phyloP scores from a whole-genome alignment of 2,888 invertebrate genomes.

The Protophormia terraenovae region DNA sequence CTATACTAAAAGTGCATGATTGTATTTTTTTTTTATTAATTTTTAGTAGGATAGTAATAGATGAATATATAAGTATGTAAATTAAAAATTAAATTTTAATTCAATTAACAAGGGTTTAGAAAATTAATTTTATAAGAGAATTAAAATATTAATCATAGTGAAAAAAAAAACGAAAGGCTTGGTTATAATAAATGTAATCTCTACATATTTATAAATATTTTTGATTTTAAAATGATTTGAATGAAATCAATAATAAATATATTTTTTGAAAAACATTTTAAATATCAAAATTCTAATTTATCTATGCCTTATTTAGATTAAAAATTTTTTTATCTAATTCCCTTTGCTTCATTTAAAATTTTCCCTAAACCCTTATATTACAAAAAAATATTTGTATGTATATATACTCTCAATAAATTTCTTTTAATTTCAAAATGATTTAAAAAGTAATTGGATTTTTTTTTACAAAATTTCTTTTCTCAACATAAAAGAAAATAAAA shows the following conservation, averaged over 20 bases:
- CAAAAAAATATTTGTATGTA: too few species aligned
- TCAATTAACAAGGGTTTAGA: background rate
- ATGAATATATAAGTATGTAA: background rate
- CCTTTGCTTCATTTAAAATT: background rate
- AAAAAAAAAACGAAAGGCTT: too few species aligned
- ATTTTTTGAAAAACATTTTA: too few species aligned
- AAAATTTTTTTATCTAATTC: background rate
- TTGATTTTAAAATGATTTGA: too few species aligned
- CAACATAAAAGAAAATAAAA: background rate
- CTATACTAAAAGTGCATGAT: slow-evolving; percentile 56
- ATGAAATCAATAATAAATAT: too few species aligned
- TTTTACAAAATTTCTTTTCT: slow-evolving; percentile 20
- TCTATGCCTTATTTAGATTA: too few species aligned
- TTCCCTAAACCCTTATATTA: background rate
- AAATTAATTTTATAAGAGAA: too few species aligned
- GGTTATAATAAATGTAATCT: too few species aligned
- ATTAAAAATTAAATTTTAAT: background rate
- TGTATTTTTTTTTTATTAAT: background rate
- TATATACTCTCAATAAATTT: background rate
- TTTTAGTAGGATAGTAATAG: background rate
- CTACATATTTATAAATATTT: too few species aligned
- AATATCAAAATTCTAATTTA: too few species aligned
- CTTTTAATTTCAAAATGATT: background rate
- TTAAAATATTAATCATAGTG: too few species aligned
- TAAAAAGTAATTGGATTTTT: slow-evolving; percentile 2